Conservation (phyloP, 2,113 vertebrate species). For the rat (Rattus norvegicus) region DNA sequence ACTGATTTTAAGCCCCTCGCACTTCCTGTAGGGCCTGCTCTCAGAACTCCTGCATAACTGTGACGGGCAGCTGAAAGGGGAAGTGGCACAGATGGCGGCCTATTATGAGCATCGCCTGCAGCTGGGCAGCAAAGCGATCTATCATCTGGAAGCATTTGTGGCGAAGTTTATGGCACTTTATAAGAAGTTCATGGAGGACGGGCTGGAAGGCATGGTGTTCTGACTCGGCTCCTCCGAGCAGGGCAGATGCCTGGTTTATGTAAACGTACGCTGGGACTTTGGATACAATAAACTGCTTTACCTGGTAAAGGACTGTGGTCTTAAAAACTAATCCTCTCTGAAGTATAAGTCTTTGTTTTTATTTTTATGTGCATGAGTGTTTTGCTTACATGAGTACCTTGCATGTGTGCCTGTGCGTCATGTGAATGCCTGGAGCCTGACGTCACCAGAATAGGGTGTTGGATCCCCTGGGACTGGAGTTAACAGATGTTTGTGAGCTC, state of each 20-base stretch:
- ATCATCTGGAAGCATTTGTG: conserved; percentile 98
- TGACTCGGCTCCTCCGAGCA: conserved; percentile 77
- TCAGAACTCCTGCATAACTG: conserved; percentile 95
- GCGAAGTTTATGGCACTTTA: conserved; percentile 99
- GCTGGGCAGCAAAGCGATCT: conserved; percentile 96
- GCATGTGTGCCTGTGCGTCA: neutral
- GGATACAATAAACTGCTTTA: conserved; percentile 65
- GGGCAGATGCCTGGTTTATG: neutral
- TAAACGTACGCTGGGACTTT: neutral
- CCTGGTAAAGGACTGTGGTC: neutral
- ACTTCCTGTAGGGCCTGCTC: conserved; percentile 90
- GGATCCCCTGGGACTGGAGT: neutral
- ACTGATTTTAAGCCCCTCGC: neutral
- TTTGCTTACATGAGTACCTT: neutral
- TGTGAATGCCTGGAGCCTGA: neutral
- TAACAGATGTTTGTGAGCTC: neutral
- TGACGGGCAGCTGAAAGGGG: conserved; percentile 97
- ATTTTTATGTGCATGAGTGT: neutral
- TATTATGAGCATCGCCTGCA: conserved; percentile 97
- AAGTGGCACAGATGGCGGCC: conserved; percentile 96
- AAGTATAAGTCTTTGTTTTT: neutral
- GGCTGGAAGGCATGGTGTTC: conserved; percentile 96
- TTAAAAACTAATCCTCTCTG: neutral
- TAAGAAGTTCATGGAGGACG: conserved; percentile 99
- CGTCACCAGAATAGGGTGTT: neutral